phyloP scores from a whole-genome alignment of 2,797 vertebrate genomes.

The Tarsius wallacei region DNA sequence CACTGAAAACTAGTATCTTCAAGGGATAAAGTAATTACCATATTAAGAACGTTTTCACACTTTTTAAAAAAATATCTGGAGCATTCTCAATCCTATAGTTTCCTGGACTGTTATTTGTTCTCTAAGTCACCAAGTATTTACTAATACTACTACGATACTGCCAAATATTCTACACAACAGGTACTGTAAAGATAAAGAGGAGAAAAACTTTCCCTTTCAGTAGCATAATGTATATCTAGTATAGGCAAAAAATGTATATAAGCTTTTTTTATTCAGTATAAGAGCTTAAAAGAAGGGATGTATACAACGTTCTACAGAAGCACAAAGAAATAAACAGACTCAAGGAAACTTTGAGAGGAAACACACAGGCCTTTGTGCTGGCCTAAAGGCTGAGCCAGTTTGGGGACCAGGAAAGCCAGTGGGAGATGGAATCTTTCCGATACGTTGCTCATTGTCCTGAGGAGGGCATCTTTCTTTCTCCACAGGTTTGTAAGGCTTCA shows the following conservation, averaged over 20 bases:
- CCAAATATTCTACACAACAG: background rate
- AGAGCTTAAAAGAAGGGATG: background rate
- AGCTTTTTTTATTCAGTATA: background rate
- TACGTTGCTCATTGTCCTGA: background rate
- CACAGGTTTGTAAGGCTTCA: background rate
- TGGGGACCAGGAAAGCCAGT: background rate
- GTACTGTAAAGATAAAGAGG: background rate
- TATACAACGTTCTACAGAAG: background rate
- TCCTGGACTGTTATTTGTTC: constrained; percentile 21
- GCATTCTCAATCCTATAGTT: constrained; percentile 12
- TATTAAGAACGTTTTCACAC: background rate
- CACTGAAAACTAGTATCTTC: background rate
- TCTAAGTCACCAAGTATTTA: constrained; percentile 36
- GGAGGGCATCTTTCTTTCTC: background rate
- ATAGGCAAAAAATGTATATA: background rate
- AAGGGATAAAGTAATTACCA: constrained; percentile 37
- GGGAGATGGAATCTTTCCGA: background rate
- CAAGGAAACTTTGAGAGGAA: background rate
- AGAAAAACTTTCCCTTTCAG: background rate
- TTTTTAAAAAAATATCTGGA: constrained; percentile 18
- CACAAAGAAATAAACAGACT: background rate
- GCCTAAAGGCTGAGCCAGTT: background rate
- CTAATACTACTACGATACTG: background rate
- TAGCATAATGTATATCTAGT: background rate
- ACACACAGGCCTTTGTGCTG: background rate